phyloP scores from a whole-genome alignment of 2,797 vertebrate genomes.

The Pyrocephalus nanus region DNA sequence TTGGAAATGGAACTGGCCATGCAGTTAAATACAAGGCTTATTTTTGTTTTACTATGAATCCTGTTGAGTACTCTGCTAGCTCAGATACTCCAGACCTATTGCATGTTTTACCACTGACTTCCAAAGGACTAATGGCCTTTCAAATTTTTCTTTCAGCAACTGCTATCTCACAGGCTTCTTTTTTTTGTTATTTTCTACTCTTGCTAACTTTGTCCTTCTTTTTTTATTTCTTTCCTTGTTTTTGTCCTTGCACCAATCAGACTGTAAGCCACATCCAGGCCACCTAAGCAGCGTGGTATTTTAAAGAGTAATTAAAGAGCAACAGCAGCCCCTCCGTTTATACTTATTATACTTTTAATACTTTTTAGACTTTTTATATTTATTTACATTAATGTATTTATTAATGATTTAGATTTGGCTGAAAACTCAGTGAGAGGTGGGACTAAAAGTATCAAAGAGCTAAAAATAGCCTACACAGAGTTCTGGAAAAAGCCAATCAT shows the following conservation, averaged over 20 bases:
- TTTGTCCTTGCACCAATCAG: not conserved
- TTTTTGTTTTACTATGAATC: not conserved
- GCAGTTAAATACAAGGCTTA: not conserved
- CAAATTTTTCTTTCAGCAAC: not conserved
- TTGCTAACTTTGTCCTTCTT: not conserved
- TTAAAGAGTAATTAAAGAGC: not conserved
- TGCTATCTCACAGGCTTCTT: not conserved
- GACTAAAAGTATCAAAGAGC: not conserved
- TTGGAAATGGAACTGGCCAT: not conserved
- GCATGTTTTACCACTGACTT: not conserved
- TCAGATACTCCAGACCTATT: not conserved
- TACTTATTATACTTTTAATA: not conserved
- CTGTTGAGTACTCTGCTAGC: not conserved
- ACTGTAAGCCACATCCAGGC: not conserved
- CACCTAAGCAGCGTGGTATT: not conserved
- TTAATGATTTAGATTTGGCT: not conserved
- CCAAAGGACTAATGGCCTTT: not conserved
- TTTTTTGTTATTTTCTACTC: not conserved
- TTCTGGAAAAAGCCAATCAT: not conserved
- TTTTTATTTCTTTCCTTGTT: not conserved
- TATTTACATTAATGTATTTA: not conserved
- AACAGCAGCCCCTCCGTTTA: not conserved
- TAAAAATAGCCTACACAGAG: not conserved
- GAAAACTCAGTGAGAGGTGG: not conserved
- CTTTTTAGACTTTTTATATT: not conserved